These are phyloP conservation scores for Asobara japonica DNA, from an alignment of 1,140 invertebrate species.

Conservation along the genomic window DNA sequence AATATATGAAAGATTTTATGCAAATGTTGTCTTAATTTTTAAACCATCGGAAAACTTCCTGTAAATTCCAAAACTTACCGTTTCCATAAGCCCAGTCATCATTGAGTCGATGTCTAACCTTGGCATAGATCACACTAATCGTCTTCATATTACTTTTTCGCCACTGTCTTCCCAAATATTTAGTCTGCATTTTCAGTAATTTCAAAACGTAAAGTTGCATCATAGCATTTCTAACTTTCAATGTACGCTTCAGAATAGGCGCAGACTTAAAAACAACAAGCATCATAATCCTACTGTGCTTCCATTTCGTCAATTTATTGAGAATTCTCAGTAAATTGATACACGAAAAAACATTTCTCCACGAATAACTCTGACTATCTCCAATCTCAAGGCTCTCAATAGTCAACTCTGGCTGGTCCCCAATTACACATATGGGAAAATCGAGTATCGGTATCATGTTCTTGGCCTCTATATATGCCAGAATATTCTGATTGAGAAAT, in stretches of 20 bases:
- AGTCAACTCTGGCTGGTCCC: slow-evolving; percentile 94
- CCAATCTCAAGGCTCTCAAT: slow-evolving; percentile 93
- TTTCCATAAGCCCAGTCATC: slow-evolving; percentile 99
- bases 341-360: slow-evolving; percentile 98
- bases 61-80: slow-evolving; percentile 67
- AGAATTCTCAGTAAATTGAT: slow-evolving; percentile 97
- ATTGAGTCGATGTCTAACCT: slow-evolving; percentile 93
- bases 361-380: slow-evolving; percentile 88
- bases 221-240: slow-evolving; percentile 96
- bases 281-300: slow-evolving; percentile 99
- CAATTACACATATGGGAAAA: slow-evolving; percentile 96
- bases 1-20: too few species aligned
- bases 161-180: slow-evolving; percentile 99
- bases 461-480: slow-evolving; percentile 94
- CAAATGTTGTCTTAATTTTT: too few species aligned
- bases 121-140: slow-evolving; percentile 98
- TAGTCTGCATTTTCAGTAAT: slow-evolving; percentile 99
- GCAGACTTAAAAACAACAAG: slow-evolving; percentile 99
- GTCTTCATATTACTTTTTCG: slow-evolving; percentile 99
- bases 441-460: slow-evolving; percentile 96
- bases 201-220: slow-evolving; percentile 99
- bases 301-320: slow-evolving; percentile 99
- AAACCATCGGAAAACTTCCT: too few species aligned
- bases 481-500: slow-evolving; percentile 99
- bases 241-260: slow-evolving; percentile 94